Base-by-base conservation (phyloP, 92 coral and sea anemone species). In the Micromussa lordhowensis region DNA sequence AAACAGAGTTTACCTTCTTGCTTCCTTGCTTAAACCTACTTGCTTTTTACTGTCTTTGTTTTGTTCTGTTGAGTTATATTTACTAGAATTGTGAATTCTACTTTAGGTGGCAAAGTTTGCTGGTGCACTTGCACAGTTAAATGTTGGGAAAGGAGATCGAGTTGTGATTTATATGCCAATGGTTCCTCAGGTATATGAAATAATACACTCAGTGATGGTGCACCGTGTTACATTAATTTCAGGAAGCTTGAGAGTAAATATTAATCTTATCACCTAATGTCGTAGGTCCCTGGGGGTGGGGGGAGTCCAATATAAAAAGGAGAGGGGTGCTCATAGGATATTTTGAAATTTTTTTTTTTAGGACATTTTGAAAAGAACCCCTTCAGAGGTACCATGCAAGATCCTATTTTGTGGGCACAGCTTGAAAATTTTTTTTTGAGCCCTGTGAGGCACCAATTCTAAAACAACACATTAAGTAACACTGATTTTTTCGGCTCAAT, bases 131-230 rank as follows among this genome's bases (percentile, higher is more conserved):
- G 79, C 90, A 49, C 87, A 93, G 48, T 85, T 97, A 53, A 96
- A 96, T 90, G 98, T 97, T 0, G 85, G 90, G 51, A 97, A 97
- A 91, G 99, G 99, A 28, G 99, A 97, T 88, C 70, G 99, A 21
- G 98, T 97, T 18, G 91, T 97, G 24, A 97, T 97, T 57, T 97
- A 97, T 88, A 97, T 97, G 99, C 99, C 99, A 0, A 97, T 97
- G 99, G 96, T 95, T 29, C 99, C 99, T 0, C 99, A 96, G 98
- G 99, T 96, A 81, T 54, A 31, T 1, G 0, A 0, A 24, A 32
- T 32, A 73, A 35, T 32, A 6, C 78, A 36, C 38, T 38, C 26
- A 73, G n/a, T 22, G 36, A 35, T 34, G 13, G 22, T 29, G 68
- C 68, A 61, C 29, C 26, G 0, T 61, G 68, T 61, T 61, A 29